Evolutionary conservation across 2,888 invertebrate species (phyloP).

Genomic region (Melipona beecheii): DNA sequence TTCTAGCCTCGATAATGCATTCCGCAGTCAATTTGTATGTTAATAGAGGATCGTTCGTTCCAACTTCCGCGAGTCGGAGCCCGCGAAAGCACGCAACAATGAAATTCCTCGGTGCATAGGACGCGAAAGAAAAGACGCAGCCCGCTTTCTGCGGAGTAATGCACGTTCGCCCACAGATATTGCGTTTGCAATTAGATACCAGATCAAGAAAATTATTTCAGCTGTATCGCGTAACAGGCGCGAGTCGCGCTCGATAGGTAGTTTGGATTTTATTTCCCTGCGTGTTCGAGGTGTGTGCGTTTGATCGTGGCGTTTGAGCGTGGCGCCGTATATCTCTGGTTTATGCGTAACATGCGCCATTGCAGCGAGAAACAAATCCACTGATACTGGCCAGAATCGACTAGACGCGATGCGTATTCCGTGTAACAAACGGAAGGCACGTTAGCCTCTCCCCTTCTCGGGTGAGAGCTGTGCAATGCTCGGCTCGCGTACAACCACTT

Average conservation of each 20-base stretch:
- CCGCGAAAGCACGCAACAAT: slow-evolving; percentile 39
- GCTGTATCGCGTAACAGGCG: slow-evolving; percentile 5
- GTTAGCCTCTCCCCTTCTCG: slow-evolving; percentile 20
- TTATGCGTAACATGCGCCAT: slow-evolving; percentile 9
- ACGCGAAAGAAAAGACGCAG: slow-evolving; percentile 20
- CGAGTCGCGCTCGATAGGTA: slow-evolving; percentile 20
- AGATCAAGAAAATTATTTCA: slow-evolving; percentile 25
- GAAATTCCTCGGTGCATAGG: slow-evolving; percentile 29
- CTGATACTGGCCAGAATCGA: slow-evolving; percentile 19
- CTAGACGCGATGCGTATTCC: slow-evolving; percentile 5
- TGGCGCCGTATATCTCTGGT: not conserved
- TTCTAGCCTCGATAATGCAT: not conserved
- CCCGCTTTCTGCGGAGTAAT: slow-evolving; percentile 25
- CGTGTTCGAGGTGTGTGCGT: slow-evolving; percentile 32
- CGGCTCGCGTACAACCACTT: slow-evolving; percentile 31
- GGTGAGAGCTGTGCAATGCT: slow-evolving; percentile 43
- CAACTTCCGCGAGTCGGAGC: slow-evolving; percentile 16
- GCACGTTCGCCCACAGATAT: slow-evolving; percentile 2
- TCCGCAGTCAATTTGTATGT: slow-evolving; percentile 33
- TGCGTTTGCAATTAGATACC: slow-evolving; percentile 1
- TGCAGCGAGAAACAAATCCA: slow-evolving; percentile 20
- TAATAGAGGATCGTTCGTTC: slow-evolving; percentile 8
- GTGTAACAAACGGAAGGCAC: not conserved
- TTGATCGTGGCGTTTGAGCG: not conserved
- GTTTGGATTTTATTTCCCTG: slow-evolving; percentile 20